Evolutionary conservation across 2,113 vertebrate genomes (phyloP).

Genomic region (Leucopsar rothschildi): DNA sequence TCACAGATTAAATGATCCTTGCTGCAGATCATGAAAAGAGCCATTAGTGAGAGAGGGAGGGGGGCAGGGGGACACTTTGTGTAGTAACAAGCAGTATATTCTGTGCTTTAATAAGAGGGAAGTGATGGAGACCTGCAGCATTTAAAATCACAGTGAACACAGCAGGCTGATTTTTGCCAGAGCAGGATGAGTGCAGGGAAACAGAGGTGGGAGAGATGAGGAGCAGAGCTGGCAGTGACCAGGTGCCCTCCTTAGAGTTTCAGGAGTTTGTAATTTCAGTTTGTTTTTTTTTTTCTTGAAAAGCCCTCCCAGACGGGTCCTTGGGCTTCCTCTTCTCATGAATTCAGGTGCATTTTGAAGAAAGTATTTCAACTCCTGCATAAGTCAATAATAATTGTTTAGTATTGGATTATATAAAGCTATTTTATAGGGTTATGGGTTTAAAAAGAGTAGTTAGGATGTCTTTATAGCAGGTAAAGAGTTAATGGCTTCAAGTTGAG

Average conservation of each 20-base stretch:
- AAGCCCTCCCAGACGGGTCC: constrained; percentile 64
- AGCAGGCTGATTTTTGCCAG: neutral
- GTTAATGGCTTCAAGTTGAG: constrained; percentile 67
- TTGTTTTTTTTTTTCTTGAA: neutral
- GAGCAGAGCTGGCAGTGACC: constrained; percentile 74
- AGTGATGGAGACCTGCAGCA: constrained; percentile 31
- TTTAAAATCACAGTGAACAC: neutral
- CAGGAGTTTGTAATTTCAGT: constrained; percentile 75
- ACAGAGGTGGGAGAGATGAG: neutral
- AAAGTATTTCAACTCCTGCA: constrained; percentile 77
- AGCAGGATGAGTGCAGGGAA: neutral
- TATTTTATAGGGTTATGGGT: constrained; percentile 71
- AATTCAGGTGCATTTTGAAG: constrained; percentile 77
- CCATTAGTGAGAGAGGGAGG: constrained; percentile 30
- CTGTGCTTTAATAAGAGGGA: constrained; percentile 44
- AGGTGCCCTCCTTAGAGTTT: constrained; percentile 71
- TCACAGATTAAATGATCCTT: constrained; percentile 70
- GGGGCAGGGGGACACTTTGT: constrained; percentile 7
- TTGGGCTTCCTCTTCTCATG: constrained; percentile 63
- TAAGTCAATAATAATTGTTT: constrained; percentile 70
- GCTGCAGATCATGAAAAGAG: constrained; percentile 65
- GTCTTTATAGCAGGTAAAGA: constrained; percentile 67
- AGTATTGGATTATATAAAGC: constrained; percentile 60
- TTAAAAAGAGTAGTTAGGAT: constrained; percentile 69
- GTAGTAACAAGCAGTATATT: constrained; percentile 38